Base-by-base conservation (phyloP, 2,888 invertebrate species). In the Biston stratarius region DNA sequence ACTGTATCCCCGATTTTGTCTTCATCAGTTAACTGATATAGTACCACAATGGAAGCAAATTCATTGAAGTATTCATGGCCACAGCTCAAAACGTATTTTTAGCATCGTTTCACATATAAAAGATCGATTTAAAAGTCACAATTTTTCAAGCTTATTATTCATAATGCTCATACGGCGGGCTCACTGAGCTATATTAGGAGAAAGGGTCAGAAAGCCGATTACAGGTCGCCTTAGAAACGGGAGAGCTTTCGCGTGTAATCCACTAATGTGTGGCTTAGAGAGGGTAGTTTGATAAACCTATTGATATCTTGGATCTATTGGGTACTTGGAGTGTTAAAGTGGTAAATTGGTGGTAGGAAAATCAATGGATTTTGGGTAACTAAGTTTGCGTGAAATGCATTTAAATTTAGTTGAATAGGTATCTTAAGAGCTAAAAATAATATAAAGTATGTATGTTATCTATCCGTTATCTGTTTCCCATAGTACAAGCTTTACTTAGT, bases 141-240 rank as follows among this genome's bases (percentile, higher is more conserved):
- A 69, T 65, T 62, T 56, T 59, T 71, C 67, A 61, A 64, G 70
- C 63, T 67, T 66, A 65, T 51, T 47, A 63, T 67, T 68, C 53
- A 67, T 63, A 62, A 68, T 67, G 49, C 34, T 67, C 62, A 59
- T 67, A 67, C 53, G 53, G 24, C 24, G 56, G 36, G 45, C 61
- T 61, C n/a, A 53, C 53, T 60, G 49, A 62, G 69, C 66, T 71
- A 71, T 74, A 73, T 70, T 57, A 64, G 9, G 67, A 64, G 69
- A 81, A 84, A 87, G 89, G 90, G 89, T 87, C 90, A 90, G 83
- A 88, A 90, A 90, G 88, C 89, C 90, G 90, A 86, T 90, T 89
- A 88, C 84, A 86, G 88, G 87, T 89, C 82, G 87, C 83, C 88
- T 84, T 83, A 82, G 83, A 76, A 85, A 83, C 83, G 84, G 69